These are phyloP conservation scores for Enteromius anoplus DNA, from an alignment of 2,797 vertebrate genomes.

Conservation along the genomic window DNA sequence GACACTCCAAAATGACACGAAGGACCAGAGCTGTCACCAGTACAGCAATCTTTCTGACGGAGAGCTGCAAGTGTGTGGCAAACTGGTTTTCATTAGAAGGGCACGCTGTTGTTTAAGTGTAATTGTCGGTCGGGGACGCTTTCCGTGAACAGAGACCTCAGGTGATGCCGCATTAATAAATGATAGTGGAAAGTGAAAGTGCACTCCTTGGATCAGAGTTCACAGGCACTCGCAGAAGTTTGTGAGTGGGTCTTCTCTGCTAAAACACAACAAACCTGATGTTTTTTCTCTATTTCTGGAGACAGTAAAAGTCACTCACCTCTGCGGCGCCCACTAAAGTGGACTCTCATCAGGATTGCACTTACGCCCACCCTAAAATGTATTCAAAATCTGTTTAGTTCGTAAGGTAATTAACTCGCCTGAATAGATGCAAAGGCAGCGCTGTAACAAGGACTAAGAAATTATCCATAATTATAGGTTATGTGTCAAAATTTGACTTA, in stretches of 20 bases:
- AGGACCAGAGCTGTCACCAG: conserved; percentile 51
- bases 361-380: conserved; percentile 16
- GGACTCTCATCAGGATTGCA: neutral
- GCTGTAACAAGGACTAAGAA: neutral
- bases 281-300: conserved; percentile 17
- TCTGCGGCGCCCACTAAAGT: neutral
- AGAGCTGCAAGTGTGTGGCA: conserved; percentile 57
- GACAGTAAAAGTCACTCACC: conserved; percentile 6
- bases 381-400: neutral
- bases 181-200: conserved; percentile 62
- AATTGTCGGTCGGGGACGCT: conserved; percentile 68
- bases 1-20: conserved; percentile 63
- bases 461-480: conserved; percentile 10
- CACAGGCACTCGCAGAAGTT: neutral
- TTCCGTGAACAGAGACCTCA: conserved; percentile 51
- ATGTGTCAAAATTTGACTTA: neutral
- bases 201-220: conserved; percentile 54
- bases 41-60: conserved; percentile 26
- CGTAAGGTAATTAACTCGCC: neutral
- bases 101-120: conserved; percentile 67
- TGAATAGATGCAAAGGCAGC: neutral
- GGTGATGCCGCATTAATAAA: conserved; percentile 63
- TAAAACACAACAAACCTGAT: conserved; percentile 32
- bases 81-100: conserved; percentile 66
- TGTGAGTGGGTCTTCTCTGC: conserved; percentile 7